Evolutionary conservation across 1,140 invertebrate species (phyloP), one percentile per base, ranked within the genome.

Genomic region (Drosophila paulistorum): DNA sequence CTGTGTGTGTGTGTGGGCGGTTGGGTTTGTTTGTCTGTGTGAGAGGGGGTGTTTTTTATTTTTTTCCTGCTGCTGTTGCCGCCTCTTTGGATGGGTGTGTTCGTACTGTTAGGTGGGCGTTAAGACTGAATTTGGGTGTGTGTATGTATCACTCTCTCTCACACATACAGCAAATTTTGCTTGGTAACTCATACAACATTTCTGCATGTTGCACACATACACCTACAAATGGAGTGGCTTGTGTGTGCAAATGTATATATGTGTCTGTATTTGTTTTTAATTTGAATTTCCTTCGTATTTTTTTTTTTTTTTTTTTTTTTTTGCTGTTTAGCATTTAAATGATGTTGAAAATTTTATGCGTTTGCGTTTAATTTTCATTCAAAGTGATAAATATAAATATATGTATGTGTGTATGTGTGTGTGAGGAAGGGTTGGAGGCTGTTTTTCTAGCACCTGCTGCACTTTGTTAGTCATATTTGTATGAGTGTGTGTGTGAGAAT

Each of bases 251-350:
- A 17, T 17, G 17, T 17, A 30, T 30, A 30, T 30, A 6, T 74
- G 69, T 63, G 51, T 41, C 58, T 74, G 71, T 81, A 82, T 79
- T 86, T 83, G 73, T 77, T 74, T 77, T 86, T 77, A 77, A 86
- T 83, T 77, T 86, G 80, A 79, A 83, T 89, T 74, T 86, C 69
- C 74, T 65, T 83, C 13, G 65, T 37, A 9, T 39, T 35, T 20
- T 1, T 20, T 1, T n/a, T n/a, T n/a, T n/a, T n/a, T n/a, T n/a
- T 3, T 10, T 20, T 48, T 48, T 48, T 48, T 51, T 51, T 33
- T 65, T 76, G 67, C 72, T 79, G 77, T 71, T 89, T 79, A 84
- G 80, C 83, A 89, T 86, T 86, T 76, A 89, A 86, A 86, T 89
- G 81, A 89, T 83, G 70, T 70, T 72, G 55, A 64, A 84, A 79